A percentile compares a stretch with the other conserved stretches of the same genome.
Evolutionary conservation across 2,113 vertebrate genomes (phyloP).

Genomic region (Octodon degus): DNA sequence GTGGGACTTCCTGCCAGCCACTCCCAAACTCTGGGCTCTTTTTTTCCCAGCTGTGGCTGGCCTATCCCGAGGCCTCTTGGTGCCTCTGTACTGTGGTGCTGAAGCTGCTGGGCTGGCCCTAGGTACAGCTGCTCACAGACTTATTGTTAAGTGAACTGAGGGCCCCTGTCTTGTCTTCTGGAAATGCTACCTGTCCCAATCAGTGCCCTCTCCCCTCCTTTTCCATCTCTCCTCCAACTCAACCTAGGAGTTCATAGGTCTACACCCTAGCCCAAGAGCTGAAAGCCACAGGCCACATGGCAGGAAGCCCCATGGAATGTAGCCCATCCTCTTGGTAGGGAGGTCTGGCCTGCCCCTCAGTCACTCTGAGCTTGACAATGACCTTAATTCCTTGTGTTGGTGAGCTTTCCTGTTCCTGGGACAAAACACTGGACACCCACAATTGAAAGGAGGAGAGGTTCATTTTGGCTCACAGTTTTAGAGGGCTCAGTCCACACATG

Average conservation of each 20-base stretch:
- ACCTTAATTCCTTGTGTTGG: background rate
- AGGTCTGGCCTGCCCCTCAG: no score
- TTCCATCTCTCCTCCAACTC: background rate
- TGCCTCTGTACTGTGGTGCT: fast-evolving
- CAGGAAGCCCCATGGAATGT: background rate
- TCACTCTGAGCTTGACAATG: background rate
- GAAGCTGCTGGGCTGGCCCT: background rate
- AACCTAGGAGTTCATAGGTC: background rate
- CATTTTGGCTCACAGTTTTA: background rate
- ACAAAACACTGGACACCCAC: background rate
- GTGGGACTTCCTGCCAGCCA: background rate
- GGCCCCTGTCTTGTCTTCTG: background rate
- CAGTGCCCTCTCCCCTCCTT: background rate
- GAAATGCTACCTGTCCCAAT: no score
- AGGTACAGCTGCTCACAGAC: background rate
- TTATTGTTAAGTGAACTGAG: background rate
- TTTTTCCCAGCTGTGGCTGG: background rate
- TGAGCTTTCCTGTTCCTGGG: background rate
- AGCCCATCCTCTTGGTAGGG: background rate
- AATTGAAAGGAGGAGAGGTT: background rate
- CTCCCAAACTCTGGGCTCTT: background rate
- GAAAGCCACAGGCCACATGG: background rate
- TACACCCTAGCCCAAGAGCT: background rate
- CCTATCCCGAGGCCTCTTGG: background rate
- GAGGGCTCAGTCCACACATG: background rate